These are phyloP conservation scores for Agelas oroides DNA, from an alignment of 37 sponge, comb jelly and placozoan species.

Conservation along the genomic window DNA sequence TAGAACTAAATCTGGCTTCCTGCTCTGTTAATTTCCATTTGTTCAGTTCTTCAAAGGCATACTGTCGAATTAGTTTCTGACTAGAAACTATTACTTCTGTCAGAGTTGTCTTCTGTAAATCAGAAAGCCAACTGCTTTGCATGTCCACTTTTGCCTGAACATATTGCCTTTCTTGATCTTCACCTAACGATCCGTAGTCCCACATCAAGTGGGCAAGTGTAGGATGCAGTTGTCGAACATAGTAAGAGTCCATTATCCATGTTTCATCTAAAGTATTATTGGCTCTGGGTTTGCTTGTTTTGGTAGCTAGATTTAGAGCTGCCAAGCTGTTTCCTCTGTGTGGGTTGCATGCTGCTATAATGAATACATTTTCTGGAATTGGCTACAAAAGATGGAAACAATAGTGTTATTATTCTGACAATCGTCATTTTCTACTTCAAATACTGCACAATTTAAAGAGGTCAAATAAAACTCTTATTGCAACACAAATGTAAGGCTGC, in stretches of 20 bases:
- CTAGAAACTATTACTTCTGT: constrained; percentile 51
- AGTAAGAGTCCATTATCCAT: constrained; percentile 70
- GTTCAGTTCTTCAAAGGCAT: constrained; percentile 58
- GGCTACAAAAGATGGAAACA: constrained; percentile 1
- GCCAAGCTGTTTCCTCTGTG: constrained; percentile 74
- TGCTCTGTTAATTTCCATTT: not conserved
- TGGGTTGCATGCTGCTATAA: constrained; percentile 85
- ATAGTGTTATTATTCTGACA: too few species aligned
- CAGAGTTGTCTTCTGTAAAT: not conserved
- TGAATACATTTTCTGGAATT: constrained; percentile 73
- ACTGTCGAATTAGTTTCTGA: constrained; percentile 67
- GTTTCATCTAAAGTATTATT: constrained; percentile 32
- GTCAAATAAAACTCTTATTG: too few species aligned
- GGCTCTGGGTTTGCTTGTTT: too few species aligned
- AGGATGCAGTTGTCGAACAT: constrained; percentile 78
- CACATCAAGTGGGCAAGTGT: constrained; percentile 63
- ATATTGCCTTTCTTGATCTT: constrained; percentile 73
- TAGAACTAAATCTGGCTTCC: constrained; percentile 43
- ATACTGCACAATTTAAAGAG: too few species aligned
- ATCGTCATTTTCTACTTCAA: too few species aligned
- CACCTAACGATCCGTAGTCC: constrained; percentile 78
- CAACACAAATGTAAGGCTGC: too few species aligned
- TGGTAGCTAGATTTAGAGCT: not conserved
- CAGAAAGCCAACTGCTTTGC: constrained; percentile 11
- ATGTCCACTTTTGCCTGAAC: constrained; percentile 56